Percentiles rank a stretch among this genome's conserved stretches.
Conservation (phyloP, 2,113 vertebrate genomes). For the Phyllostomus hastatus region DNA sequence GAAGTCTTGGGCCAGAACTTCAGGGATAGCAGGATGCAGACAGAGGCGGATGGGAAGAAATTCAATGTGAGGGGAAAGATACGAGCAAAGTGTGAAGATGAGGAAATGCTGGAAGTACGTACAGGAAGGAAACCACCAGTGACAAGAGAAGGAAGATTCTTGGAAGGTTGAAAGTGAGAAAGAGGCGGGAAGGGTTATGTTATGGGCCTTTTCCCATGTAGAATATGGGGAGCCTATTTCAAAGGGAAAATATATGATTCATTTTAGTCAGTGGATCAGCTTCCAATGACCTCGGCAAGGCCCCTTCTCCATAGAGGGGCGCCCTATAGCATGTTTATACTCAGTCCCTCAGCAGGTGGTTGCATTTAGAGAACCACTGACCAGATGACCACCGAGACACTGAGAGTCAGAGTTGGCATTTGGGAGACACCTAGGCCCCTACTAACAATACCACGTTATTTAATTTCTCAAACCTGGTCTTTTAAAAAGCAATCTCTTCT, state of each 20-base stretch:
- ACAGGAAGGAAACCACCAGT: not conserved
- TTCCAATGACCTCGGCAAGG: not conserved
- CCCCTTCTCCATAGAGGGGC: not conserved
- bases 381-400: not conserved
- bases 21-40: not conserved
- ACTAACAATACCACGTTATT: not conserved
- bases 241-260: not conserved
- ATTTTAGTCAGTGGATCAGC: not conserved
- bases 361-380: not conserved
- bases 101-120: not conserved
- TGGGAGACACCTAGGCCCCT: not conserved
- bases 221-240: not conserved
- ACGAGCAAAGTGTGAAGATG: not conserved
- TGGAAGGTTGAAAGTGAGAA: not conserved
- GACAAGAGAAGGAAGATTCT: not conserved
- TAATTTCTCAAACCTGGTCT: not conserved
- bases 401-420: not conserved
- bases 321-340: rapidly evolving
- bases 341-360: not conserved
- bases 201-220: not conserved
- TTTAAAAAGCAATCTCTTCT: not conserved
- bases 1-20: not conserved
- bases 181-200: not conserved
- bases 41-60: not conserved
- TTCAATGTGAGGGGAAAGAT: not conserved